A percentile compares a stretch with the other conserved stretches of the same genome.
Conservation (phyloP, 2,113 vertebrate species). For the Hemiprocne comata region DNA sequence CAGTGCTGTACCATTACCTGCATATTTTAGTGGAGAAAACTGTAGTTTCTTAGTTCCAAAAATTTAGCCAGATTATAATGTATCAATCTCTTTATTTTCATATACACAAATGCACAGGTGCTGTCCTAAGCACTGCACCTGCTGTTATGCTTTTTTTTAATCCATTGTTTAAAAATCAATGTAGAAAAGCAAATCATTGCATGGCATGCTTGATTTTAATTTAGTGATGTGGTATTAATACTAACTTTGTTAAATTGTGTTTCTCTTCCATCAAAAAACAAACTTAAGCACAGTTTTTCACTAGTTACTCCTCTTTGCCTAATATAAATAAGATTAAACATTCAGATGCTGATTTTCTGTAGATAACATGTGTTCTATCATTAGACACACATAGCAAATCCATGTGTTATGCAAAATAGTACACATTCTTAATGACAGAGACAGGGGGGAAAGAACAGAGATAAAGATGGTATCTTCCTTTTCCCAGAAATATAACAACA, state of each 20-base stretch:
- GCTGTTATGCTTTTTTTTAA: background rate
- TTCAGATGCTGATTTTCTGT: background rate
- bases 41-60: background rate
- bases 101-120: background rate
- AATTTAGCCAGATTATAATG: background rate
- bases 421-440: background rate
- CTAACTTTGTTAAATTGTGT: background rate
- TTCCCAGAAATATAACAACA: background rate
- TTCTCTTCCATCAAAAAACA: background rate
- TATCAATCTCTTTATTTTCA: background rate
- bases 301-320: background rate
- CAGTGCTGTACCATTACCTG: background rate
- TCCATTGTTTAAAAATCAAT: background rate
- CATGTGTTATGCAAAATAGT: background rate
- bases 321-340: background rate
- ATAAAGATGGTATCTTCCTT: background rate
- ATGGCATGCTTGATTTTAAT: background rate
- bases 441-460: background rate
- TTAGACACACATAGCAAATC: background rate
- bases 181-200: background rate
- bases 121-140: background rate
- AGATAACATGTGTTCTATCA: background rate
- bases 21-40: background rate
- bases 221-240: background rate
- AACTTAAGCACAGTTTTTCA: background rate